A percentile compares a stretch with the other conserved stretches of the same genome.
Evolutionary conservation across 1,140 invertebrate species (phyloP).

Genomic region (Trinorchestia longiramus): DNA sequence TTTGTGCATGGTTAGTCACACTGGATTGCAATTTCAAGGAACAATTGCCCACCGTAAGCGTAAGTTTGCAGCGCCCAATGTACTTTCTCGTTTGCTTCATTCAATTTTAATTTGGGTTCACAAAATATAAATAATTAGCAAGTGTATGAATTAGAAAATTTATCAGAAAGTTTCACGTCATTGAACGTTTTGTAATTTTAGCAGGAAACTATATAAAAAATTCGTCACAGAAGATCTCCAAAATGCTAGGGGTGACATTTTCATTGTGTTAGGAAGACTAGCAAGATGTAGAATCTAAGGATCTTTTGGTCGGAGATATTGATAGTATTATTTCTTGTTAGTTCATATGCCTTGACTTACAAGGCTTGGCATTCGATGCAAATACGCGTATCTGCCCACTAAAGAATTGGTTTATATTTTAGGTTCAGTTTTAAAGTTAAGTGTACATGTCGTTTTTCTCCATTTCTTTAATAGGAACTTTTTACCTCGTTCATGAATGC

Average conservation of each 20-base stretch:
- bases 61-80: neutral
- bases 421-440: no score
- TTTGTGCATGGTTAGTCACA: neutral
- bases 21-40: neutral
- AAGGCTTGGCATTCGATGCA: no score
- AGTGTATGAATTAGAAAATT: neutral
- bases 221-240: neutral
- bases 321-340: neutral
- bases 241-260: neutral
- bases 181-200: neutral
- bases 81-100: neutral
- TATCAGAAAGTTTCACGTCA: neutral
- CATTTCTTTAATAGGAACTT: no score
- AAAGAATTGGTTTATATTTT: no score
- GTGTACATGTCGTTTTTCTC: no score
- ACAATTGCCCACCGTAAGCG: neutral
- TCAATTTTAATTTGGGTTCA: neutral
- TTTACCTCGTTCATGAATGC: no score
- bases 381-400: no score
- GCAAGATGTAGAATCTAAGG: neutral
- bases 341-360: neutral
- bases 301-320: neutral
- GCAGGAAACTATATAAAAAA: neutral
- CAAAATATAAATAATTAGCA: neutral
- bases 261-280: neutral